Percentiles rank a stretch among this genome's conserved stretches.
These are phyloP conservation scores for Petrocephalus sullivani DNA, from an alignment of 2,797 vertebrate species.

Conservation along the genomic window DNA sequence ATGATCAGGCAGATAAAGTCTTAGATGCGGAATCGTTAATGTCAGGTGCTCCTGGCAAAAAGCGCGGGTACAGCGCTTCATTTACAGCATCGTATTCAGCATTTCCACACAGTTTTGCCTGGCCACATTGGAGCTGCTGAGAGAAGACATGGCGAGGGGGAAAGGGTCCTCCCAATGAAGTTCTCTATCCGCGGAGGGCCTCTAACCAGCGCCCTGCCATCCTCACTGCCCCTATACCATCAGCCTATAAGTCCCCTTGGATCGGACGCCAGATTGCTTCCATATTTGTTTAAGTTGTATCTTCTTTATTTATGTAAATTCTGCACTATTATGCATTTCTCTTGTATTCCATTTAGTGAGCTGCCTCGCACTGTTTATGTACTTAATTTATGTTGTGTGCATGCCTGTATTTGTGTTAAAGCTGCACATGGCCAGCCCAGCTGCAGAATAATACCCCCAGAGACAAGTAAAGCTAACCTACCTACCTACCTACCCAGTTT, in stretches of 20 bases:
- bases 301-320: not conserved
- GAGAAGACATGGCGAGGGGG: not conserved
- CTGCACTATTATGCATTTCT: not conserved
- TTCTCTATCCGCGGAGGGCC: too few species aligned
- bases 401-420: not conserved
- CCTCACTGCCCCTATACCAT: not conserved
- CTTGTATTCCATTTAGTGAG: too few species aligned
- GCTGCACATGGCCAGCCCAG: not conserved
- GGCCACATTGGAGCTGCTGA: not conserved
- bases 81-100: not conserved
- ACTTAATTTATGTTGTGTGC: not conserved
- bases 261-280: not conserved
- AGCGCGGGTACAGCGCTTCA: not conserved
- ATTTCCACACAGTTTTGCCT: not conserved
- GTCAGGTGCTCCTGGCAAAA: not conserved
- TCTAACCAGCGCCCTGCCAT: too few species aligned
- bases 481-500: not conserved
- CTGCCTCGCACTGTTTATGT: not conserved
- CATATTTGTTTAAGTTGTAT: not conserved
- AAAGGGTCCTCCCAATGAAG: not conserved
- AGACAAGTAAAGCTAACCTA: not conserved
- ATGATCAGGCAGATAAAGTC: not conserved
- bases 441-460: not conserved
- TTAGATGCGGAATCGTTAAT: not conserved
- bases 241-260: not conserved